Evolutionary conservation across 2,797 vertebrate genomes (phyloP), one percentile per base, ranked within the genome.

Genomic region (Oophaga sylvatica): DNA sequence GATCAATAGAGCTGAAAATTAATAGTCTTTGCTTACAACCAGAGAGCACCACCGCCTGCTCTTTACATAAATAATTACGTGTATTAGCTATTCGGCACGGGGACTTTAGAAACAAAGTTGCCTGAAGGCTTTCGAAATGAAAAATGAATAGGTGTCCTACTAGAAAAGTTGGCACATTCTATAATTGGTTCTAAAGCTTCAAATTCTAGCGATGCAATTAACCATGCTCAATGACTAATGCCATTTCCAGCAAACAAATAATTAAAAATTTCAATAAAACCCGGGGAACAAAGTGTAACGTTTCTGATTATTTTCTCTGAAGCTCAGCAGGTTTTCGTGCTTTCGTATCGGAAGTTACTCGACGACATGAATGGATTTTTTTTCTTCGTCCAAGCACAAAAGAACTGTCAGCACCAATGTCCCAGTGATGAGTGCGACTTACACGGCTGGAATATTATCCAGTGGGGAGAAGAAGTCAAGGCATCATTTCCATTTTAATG

Each of bases 41-140:
- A 79, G 80, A 73, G 20, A 80, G 48, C 53, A 62, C 19, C 60
- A 15, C 31, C 68, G 79, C 71, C 57, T 86, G 71, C 84, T 78
- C 88, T 89, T 88, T 82, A 89, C 71, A 81, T 81, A 85, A 81
- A 82, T 82, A 86, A 86, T 89, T 82, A 89, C 17, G 15, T 82
- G 48, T 82, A 86, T 82, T 70, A 68, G 70, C 45, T n/a, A 31
- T 75, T 67, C 53, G 22, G 73, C 70, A 60, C 57, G 35, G 45
- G 53, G 67, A 86, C 60, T 86, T 53, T 80, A 78, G 59, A 86
- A 82, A 86, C 80, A 82, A 77, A 86, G 71, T 79, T 85, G 88
- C 84, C 84, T 79, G 80, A 70, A 82, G 88, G 84, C 53, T 68
- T 82, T 86, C 48, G 29, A 82, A 81, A 89, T 81, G 68, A 81